phyloP scores from a whole-genome alignment of 2,888 invertebrate genomes.

The Mactromeris polynyma region DNA sequence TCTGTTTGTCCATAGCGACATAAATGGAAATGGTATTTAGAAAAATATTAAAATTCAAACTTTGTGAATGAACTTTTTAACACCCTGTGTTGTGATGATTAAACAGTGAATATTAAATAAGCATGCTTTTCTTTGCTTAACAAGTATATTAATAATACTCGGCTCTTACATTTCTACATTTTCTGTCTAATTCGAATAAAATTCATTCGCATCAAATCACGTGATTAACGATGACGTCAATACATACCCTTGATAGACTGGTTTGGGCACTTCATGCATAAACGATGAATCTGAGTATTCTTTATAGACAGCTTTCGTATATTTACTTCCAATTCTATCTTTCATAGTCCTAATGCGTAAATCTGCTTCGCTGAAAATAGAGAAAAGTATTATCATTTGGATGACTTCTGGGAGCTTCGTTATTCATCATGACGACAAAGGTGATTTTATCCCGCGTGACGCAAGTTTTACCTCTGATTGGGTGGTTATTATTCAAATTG shows the following conservation, averaged over 20 bases:
- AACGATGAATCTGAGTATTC: slow-evolving; percentile 70
- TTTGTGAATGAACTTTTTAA: too few species aligned
- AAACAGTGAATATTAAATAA: background rate
- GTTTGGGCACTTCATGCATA: slow-evolving; percentile 54
- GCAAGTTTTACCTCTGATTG: too few species aligned
- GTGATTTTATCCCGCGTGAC: too few species aligned
- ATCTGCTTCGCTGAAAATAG: slow-evolving; percentile 62
- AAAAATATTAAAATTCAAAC: too few species aligned
- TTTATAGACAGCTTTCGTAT: slow-evolving; percentile 72
- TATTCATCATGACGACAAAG: too few species aligned
- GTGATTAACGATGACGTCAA: background rate
- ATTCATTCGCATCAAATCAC: background rate
- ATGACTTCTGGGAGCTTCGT: too few species aligned
- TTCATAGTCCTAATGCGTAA: slow-evolving; percentile 50
- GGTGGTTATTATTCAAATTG: too few species aligned
- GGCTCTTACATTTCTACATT: background rate
- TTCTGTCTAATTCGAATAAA: background rate
- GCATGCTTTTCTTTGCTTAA: background rate
- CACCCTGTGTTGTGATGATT: background rate
- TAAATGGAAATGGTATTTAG: too few species aligned
- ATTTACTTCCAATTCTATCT: slow-evolving; percentile 69
- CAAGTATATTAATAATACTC: background rate
- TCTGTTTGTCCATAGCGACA: too few species aligned
- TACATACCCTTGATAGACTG: slow-evolving; percentile 53
- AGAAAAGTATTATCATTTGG: too few species aligned